Base-by-base conservation (phyloP, 1,140 invertebrate species). In the Drosophila equinoxialis region DNA sequence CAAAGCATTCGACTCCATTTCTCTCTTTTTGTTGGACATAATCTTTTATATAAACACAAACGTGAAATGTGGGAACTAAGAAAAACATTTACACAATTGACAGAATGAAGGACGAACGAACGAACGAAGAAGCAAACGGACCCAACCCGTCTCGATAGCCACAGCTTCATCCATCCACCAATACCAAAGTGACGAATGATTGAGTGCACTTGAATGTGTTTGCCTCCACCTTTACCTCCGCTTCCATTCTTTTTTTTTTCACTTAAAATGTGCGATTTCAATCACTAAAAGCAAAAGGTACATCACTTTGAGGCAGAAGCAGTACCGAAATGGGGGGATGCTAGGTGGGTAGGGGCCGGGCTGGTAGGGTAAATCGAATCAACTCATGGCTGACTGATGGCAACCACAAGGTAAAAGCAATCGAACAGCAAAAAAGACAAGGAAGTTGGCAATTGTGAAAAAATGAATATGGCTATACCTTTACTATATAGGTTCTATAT, bases 251-350 rank as follows among this genome's bases (percentile, higher is more conserved):
- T 87, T 87, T 37, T 59, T 37, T 89, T 87, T 86, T 87, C 84
- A 87, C 83, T 87, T 87, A 83, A 89, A 87, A 87, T 87, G 83
- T 82, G 83, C 83, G 83, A 87, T 87, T 87, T 87, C 83, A 87
- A 87, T 87, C 84, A 89, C 84, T 89, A 89, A 89, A 89, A 87
- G 84, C 79, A 87, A 86, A 51, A 87, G 83, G 79, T 87, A 83
- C 84, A 87, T 84, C 45, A 51, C 45, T 23, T 23, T 51, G 6
- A 51, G 20, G 3, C 17, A 51, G 14, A 3, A 51, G 17, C 17
- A 51, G 45, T 8, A 20, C 45, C 14, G 6, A 48, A 48, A 14
- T 7, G 11, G 11, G 11, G 17, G 14, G 14, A n/a, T 23, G 45
- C 10, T 17, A 11, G 17, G 45, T 48, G 14, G 6, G n/a, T 11